phyloP scores from a whole-genome alignment of 1,140 invertebrate species.

The Gryon sp. region DNA sequence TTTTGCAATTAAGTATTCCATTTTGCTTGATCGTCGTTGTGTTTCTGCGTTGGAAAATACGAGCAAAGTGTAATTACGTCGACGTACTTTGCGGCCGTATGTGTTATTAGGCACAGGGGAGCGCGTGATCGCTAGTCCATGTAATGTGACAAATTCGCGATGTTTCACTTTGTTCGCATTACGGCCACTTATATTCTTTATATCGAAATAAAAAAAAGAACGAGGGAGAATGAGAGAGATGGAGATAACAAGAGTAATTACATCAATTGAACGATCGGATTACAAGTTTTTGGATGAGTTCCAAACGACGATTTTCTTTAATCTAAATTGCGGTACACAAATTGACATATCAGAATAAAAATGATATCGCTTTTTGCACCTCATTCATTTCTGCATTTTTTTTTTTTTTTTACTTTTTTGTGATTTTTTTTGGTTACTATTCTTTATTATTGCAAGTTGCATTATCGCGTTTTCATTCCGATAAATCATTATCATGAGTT shows the following conservation, averaged over 20 bases:
- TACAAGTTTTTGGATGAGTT: constrained; percentile 27
- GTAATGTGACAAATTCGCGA: constrained; percentile 48
- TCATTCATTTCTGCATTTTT: neutral
- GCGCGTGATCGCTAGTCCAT: constrained; percentile 19
- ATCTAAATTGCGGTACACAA: constrained; percentile 1
- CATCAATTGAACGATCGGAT: constrained; percentile 12
- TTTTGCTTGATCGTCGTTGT: constrained; percentile 15
- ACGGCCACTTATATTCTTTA: constrained; percentile 30
- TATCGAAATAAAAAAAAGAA: constrained; percentile 19
- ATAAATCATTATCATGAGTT: constrained; percentile 43
- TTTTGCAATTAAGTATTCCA: constrained; percentile 20
- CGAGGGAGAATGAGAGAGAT: neutral
- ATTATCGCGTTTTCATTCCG: constrained; percentile 30
- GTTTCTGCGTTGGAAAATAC: constrained; percentile 5
- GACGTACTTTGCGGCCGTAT: constrained; percentile 33
- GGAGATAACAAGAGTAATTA: constrained; percentile 9
- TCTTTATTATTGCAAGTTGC: neutral
- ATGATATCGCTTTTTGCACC: constrained; percentile 11
- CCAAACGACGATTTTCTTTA: constrained; percentile 19
- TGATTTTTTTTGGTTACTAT: neutral
- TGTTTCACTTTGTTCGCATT: constrained; percentile 42
- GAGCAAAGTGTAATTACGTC: constrained; percentile 33
- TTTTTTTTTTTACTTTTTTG: neutral
- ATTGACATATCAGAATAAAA: constrained; percentile 25
- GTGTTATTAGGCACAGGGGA: constrained; percentile 40